Evolutionary conservation across 2,888 invertebrate species (phyloP).

Genomic region (Asteroscopus sphinx): DNA sequence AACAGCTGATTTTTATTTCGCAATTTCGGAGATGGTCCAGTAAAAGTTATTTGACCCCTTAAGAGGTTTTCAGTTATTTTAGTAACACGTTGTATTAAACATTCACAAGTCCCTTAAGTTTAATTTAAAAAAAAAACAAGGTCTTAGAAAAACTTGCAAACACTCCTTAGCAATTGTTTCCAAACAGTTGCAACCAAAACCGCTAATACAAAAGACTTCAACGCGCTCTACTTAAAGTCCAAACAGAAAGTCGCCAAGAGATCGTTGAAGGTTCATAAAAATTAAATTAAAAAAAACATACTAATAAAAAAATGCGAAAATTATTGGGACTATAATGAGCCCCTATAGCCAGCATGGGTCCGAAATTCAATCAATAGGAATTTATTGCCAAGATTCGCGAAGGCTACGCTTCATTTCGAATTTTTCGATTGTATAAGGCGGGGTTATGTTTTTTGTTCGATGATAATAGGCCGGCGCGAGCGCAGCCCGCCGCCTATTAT

Average conservation of each 20-base stretch:
- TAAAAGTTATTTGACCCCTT: too few species aligned
- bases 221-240: conserved; percentile 47
- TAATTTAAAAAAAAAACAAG: too few species aligned
- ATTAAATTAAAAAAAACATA: conserved; percentile 56
- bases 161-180: conserved; percentile 22
- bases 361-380: conserved; percentile 88
- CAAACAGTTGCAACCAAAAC: conserved; percentile 17
- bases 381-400: conserved; percentile 89
- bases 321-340: conserved; percentile 85
- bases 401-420: conserved; percentile 83
- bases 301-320: conserved; percentile 73
- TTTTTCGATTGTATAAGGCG: conserved; percentile 78
- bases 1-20: too few species aligned
- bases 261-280: conserved; percentile 53
- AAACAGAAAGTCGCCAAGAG: conserved; percentile 28
- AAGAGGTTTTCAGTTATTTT: too few species aligned
- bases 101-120: too few species aligned
- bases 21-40: too few species aligned
- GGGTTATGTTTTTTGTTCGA: conserved; percentile 63
- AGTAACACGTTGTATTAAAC: too few species aligned
- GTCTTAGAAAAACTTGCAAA: conserved; percentile 2
- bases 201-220: conserved; percentile 61
- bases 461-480: conserved; percentile 84
- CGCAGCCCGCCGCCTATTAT: conserved; percentile 80
- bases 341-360: conserved; percentile 89